Evolutionary conservation across 64 coral and sea anemone species (phyloP).

Genomic region (Montipora cactus): DNA sequence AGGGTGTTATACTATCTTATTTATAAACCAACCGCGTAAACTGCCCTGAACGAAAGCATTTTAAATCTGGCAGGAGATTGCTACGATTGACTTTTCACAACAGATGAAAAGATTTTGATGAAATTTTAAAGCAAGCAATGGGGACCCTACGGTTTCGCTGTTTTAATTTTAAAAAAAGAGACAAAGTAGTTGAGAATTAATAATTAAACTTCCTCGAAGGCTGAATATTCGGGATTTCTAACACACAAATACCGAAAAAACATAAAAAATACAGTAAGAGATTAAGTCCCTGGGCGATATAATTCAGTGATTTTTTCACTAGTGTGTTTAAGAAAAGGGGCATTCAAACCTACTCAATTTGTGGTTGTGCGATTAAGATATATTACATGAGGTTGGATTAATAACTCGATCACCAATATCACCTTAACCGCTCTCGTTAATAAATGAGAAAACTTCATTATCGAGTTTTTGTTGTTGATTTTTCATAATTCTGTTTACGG

Average conservation of each 20-base stretch:
- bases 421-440: neutral
- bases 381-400: conserved; percentile 1
- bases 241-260: neutral
- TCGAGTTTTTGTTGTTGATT: neutral
- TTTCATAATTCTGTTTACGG: conserved; percentile 1
- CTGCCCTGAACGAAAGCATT: neutral
- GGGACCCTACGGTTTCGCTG: neutral
- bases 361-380: neutral
- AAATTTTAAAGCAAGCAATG: neutral
- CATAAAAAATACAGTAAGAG: neutral
- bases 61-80: neutral
- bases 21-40: neutral
- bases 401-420: conserved; percentile 9
- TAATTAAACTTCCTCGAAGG: neutral
- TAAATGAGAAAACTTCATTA: neutral
- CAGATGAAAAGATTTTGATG: conserved; percentile 12
- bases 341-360: conserved; percentile 18
- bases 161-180: neutral
- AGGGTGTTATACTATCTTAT: no score
- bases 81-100: neutral
- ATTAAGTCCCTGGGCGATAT: no score
- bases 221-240: neutral
- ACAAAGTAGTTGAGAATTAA: neutral
- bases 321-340: conserved; percentile 42
- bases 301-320: conserved; percentile 9